phyloP scores from a whole-genome alignment of 2,113 vertebrate species.

The Cyprinus carpio region DNA sequence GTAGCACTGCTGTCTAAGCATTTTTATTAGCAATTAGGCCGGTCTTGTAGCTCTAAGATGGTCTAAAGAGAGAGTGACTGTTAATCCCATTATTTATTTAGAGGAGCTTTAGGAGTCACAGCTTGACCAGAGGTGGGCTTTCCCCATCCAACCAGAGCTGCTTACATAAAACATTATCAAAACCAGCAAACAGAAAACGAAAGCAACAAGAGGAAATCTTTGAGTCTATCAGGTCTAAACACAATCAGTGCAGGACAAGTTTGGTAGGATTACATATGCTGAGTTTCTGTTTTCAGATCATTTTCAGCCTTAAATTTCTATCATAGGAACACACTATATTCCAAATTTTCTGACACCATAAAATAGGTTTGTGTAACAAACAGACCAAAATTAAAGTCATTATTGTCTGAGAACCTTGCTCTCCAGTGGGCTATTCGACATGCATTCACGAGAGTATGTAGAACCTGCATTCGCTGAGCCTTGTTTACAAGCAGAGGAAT shows the following conservation, averaged over 20 bases:
- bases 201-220: background rate
- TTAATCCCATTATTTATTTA: constrained; percentile 44
- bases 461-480: too few relatives aligned
- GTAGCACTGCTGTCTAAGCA: background rate
- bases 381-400: too few relatives aligned
- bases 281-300: background rate
- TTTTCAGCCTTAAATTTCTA: too few relatives aligned
- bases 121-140: constrained; percentile 5
- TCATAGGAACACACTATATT: too few relatives aligned
- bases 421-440: too few relatives aligned
- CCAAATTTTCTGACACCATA: too few relatives aligned
- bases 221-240: background rate
- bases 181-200: background rate
- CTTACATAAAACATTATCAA: background rate
- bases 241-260: background rate
- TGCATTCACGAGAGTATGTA: too few relatives aligned
- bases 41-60: background rate
- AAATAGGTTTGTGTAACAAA: too few relatives aligned
- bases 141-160: background rate
- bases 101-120: constrained; percentile 9
- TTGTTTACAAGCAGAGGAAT: too few relatives aligned
- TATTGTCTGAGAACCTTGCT: too few relatives aligned
- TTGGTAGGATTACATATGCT: background rate
- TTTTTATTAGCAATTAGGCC: constrained; percentile 36
- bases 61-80: background rate